These are phyloP conservation scores for Thunnus albacares DNA, from an alignment of 2,797 vertebrate genomes.

Conservation along the genomic window DNA sequence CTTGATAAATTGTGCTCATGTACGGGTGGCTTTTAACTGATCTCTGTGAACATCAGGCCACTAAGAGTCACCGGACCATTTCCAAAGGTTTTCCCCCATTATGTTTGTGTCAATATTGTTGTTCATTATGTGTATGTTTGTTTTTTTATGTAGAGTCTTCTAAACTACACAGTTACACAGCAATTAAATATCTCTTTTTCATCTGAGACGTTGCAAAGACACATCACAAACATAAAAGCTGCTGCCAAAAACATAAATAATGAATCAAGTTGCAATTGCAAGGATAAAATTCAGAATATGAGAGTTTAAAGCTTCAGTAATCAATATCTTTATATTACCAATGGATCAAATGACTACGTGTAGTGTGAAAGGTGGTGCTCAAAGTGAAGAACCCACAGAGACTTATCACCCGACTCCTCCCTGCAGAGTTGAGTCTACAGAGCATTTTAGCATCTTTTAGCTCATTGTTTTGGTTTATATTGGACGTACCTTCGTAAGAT, in stretches of 20 bases:
- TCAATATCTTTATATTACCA: neutral
- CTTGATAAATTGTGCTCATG: constrained; percentile 57
- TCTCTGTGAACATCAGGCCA: constrained; percentile 38
- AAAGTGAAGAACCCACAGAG: neutral
- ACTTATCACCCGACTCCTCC: no score
- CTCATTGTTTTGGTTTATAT: neutral
- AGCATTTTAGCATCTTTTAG: neutral
- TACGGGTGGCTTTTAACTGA: constrained; percentile 44
- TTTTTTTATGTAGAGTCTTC: constrained; percentile 17
- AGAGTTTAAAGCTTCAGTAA: neutral
- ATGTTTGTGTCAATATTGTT: constrained; percentile 53
- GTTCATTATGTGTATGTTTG: constrained; percentile 37
- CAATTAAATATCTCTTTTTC: constrained; percentile 25
- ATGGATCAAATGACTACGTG: neutral
- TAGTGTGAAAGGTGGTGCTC: neutral
- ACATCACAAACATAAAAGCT: constrained; percentile 26
- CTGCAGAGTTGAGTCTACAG: neutral
- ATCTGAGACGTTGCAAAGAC: neutral
- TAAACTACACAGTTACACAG: constrained; percentile 3
- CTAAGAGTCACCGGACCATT: constrained; percentile 27
- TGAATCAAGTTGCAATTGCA: neutral
- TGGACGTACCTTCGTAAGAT: neutral
- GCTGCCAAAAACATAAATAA: constrained; percentile 19
- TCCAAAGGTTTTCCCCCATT: constrained; percentile 28
- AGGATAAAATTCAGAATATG: neutral